Base-by-base conservation (phyloP, 2,888 invertebrate genomes). In the Cerceris ruficornis region DNA sequence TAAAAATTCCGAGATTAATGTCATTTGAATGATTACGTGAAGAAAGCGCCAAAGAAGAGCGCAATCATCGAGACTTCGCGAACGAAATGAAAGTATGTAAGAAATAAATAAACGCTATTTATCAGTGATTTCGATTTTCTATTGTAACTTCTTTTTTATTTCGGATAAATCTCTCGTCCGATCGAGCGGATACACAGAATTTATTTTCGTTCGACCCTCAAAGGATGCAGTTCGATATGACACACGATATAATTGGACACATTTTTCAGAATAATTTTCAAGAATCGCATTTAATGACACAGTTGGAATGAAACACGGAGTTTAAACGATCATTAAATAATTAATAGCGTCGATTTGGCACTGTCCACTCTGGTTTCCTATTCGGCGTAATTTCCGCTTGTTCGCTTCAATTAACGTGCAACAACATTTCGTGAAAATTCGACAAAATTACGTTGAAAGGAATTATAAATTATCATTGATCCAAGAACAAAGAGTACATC, bases 351-450 rank as follows among this genome's bases (percentile, higher is more conserved):
- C 58, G 58, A 79, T 81, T 82, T 81, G 72, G 82, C 80, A 72
- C 75, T 72, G 77, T 72, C 74, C 82, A 77, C 70, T 80, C 76
- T 73, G 74, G 74, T 69, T 46, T 49, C 67, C 58, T 73, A 42
- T 13, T 28, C 17, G 70, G 70, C 68, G 60, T 82, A 80, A 84
- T 84, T 81, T 84, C 77, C 7, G 9, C 14, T 14, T 13, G n/a
- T n/a, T 14, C n/a, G n/a, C 5, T 46, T 46, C 46, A 46, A 46
- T 11, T 46, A 46, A n/a, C n/a, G n/a, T n/a, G n/a, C n/a, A 11
- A 13, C 13, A 8, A 46, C 28, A 28, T 28, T 28, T 28, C 28
- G 4, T 2, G 28, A 28, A 28, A 28, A 28, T 28, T 28, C 28
- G 4, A 28, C 28, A 1, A 28, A 28, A 28, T 28, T 28, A 28